A percentile compares a stretch with the other conserved stretches of the same genome.
These are phyloP conservation scores for Melanaphis sacchari DNA, from an alignment of 1,140 invertebrate genomes.

Conservation along the genomic window DNA sequence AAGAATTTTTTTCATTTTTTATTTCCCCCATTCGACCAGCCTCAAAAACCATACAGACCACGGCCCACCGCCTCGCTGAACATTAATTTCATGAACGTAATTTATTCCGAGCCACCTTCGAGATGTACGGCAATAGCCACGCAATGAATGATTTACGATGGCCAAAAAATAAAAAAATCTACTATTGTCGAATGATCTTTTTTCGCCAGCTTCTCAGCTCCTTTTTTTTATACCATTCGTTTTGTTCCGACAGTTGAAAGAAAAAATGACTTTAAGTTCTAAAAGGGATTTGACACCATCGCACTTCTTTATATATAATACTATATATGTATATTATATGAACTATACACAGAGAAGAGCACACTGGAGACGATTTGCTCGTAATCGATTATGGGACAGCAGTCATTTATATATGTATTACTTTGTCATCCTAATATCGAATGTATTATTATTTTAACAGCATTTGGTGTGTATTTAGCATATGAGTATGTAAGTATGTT, in stretches of 20 bases:
- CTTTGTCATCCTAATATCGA: neutral
- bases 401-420: neutral
- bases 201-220: neutral
- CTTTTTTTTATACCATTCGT: neutral
- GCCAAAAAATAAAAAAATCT: neutral
- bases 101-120: slow-evolving; percentile 1
- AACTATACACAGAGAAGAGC: neutral
- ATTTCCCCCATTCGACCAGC: neutral
- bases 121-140: neutral
- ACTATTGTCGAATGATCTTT: neutral
- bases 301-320: neutral
- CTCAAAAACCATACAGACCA: neutral
- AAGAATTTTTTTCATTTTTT: neutral
- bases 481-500: neutral
- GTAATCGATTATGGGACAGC: neutral
- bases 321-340: neutral
- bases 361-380: slow-evolving; percentile 15
- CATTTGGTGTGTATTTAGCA: neutral
- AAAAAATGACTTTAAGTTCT: slow-evolving; percentile 24
- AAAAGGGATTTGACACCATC: neutral
- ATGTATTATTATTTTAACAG: neutral
- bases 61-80: neutral
- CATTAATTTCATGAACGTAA: neutral
- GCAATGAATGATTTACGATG: slow-evolving; percentile 12
- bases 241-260: neutral